Evolutionary conservation across 2,797 vertebrate species (phyloP).

Genomic region (Poeciliopsis gracilis): DNA sequence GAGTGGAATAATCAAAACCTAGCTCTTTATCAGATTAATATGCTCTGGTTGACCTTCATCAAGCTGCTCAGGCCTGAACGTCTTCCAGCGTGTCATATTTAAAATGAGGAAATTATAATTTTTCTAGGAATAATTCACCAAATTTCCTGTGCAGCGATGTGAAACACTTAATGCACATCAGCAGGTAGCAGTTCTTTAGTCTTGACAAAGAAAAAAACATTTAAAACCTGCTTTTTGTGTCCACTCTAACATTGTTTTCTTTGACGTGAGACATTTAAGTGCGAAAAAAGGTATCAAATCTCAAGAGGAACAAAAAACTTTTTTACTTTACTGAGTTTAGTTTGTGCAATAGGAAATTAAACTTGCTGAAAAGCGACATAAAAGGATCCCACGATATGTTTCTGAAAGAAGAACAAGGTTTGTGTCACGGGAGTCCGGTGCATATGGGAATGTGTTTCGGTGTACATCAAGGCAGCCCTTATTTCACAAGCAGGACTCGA

Average conservation of each 20-base stretch:
- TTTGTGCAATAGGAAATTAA: neutral
- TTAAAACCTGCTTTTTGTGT: neutral
- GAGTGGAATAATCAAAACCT: neutral
- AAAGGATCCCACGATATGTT: neutral
- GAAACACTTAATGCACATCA: neutral
- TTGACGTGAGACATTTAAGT: neutral
- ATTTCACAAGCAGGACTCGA: constrained; percentile 32
- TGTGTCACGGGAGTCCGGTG: constrained; percentile 17
- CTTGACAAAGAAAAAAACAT: neutral
- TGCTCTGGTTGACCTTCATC: neutral
- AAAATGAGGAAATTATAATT: neutral
- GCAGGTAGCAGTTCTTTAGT: no score
- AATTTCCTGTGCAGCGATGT: neutral
- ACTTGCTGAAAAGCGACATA: neutral
- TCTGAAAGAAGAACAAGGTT: neutral
- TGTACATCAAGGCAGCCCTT: constrained; percentile 34
- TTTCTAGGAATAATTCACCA: neutral
- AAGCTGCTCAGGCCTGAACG: neutral
- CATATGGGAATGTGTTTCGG: constrained; percentile 28
- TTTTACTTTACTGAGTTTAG: neutral
- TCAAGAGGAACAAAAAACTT: neutral
- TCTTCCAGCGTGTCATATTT: neutral
- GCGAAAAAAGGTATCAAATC: neutral
- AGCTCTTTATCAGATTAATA: neutral
- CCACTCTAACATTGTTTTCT: neutral